Percentiles rank a stretch among this genome's conserved stretches.
Conservation (phyloP, 2,888 invertebrate species). For the Rambutsinella grinnellia region DNA sequence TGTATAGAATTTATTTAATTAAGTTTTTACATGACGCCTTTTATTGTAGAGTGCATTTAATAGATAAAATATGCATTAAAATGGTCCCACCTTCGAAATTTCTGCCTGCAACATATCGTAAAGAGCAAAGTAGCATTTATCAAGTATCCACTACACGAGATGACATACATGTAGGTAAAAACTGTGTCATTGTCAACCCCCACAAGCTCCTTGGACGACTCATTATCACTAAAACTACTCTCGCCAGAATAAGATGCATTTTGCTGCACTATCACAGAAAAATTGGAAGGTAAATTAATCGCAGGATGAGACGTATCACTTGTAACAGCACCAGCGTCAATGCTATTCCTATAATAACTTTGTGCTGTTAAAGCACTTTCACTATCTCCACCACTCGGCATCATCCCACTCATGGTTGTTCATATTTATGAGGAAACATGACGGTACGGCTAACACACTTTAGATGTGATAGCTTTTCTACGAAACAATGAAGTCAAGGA, state of each 20-base stretch:
- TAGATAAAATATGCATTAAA: neutral
- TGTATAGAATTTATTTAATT: neutral
- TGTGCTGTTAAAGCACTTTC: slow-evolving; percentile 4
- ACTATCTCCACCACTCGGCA: neutral
- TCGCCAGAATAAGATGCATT: neutral
- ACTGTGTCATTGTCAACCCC: slow-evolving; percentile 29
- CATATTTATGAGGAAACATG: neutral
- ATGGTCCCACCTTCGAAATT: slow-evolving; percentile 33
- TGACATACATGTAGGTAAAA: slow-evolving; percentile 31
- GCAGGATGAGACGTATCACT: neutral
- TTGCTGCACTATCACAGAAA: slow-evolving; percentile 12
- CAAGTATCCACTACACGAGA: slow-evolving; percentile 22
- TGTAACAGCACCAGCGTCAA: neutral
- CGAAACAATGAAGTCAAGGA: neutral
- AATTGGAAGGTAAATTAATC: slow-evolving; percentile 6
- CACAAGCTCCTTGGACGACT: slow-evolving; percentile 13
- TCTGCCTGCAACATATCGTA: slow-evolving; percentile 41
- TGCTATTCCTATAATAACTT: neutral
- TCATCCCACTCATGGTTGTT: slow-evolving; percentile 5
- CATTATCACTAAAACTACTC: neutral
- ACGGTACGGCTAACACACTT: neutral
- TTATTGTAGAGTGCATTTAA: no score
- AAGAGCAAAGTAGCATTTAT: slow-evolving; percentile 32
- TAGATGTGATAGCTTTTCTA: neutral
- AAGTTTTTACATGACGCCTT: no score